Conservation (phyloP, 2,888 invertebrate species). For the Micoletzkya japonica region DNA sequence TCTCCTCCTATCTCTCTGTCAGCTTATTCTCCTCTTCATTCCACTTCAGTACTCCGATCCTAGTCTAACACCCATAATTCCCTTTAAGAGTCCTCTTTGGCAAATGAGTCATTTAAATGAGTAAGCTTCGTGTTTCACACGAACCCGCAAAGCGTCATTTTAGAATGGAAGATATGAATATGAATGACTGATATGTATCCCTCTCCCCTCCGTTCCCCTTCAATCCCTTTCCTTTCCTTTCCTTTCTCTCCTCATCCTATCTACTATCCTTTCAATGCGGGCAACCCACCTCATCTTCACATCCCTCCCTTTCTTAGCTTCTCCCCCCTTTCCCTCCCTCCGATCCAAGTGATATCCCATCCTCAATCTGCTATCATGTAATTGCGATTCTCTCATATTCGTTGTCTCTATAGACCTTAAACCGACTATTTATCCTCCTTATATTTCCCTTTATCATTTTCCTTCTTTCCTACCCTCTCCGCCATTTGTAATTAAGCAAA, state of each 20-base stretch:
- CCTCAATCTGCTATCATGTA: too few relatives aligned
- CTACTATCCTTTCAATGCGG: neutral
- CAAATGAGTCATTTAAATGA: neutral
- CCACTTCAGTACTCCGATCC: slow-evolving; percentile 25
- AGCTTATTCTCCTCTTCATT: neutral
- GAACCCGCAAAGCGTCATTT: too few relatives aligned
- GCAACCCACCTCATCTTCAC: slow-evolving; percentile 5
- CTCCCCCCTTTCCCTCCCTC: neutral
- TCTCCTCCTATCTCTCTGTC: neutral
- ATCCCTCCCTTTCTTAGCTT: slow-evolving; percentile 8
- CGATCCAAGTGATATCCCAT: too few relatives aligned
- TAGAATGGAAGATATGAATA: too few relatives aligned
- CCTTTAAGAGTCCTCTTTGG: neutral
- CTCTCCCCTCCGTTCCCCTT: slow-evolving; percentile 5
- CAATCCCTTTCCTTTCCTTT: neutral
- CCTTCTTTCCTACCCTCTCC: too few relatives aligned
- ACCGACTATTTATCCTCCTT: too few relatives aligned
- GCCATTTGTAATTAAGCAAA: too few relatives aligned
- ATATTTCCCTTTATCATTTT: too few relatives aligned
- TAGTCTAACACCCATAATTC: neutral
- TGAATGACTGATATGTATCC: too few relatives aligned
- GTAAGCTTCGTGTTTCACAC: neutral
- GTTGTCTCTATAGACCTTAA: too few relatives aligned
- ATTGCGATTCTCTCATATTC: too few relatives aligned
- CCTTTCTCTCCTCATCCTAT: neutral